phyloP scores from a whole-genome alignment of 2,113 vertebrate genomes.

The Bucco capensis region DNA sequence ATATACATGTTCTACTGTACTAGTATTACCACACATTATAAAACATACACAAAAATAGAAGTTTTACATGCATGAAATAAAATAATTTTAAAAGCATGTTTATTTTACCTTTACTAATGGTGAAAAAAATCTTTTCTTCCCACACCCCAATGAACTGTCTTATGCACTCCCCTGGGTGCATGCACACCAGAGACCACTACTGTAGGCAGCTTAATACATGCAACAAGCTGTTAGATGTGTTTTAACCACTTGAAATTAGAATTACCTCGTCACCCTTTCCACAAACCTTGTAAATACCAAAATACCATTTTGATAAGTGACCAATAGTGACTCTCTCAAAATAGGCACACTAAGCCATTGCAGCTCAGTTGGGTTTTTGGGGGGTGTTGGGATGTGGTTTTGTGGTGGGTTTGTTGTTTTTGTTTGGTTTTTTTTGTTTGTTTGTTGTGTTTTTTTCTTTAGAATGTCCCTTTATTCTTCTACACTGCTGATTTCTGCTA shows the following conservation, averaged over 20 bases:
- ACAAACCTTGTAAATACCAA: neutral
- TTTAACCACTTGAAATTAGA: neutral
- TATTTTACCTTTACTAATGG: neutral
- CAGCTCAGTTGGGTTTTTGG: too few species aligned
- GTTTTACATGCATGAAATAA: neutral
- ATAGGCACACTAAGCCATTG: neutral
- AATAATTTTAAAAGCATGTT: neutral
- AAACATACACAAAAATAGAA: neutral
- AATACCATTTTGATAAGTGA: neutral
- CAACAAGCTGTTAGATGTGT: neutral
- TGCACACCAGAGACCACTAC: neutral
- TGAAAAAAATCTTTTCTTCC: neutral
- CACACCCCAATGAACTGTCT: neutral
- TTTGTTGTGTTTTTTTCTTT: neutral
- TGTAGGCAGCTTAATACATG: neutral
- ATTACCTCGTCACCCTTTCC: neutral
- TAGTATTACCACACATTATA: neutral
- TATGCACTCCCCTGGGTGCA: neutral
- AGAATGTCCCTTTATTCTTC: neutral
- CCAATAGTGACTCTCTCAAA: neutral
- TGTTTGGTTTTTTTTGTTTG: too few species aligned
- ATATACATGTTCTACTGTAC: neutral
- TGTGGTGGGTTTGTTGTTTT: too few species aligned
- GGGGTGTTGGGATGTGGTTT: too few species aligned
- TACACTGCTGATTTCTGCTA: neutral